Base-by-base conservation (phyloP, 2,797 vertebrate genomes). In the Pangasius macronema region DNA sequence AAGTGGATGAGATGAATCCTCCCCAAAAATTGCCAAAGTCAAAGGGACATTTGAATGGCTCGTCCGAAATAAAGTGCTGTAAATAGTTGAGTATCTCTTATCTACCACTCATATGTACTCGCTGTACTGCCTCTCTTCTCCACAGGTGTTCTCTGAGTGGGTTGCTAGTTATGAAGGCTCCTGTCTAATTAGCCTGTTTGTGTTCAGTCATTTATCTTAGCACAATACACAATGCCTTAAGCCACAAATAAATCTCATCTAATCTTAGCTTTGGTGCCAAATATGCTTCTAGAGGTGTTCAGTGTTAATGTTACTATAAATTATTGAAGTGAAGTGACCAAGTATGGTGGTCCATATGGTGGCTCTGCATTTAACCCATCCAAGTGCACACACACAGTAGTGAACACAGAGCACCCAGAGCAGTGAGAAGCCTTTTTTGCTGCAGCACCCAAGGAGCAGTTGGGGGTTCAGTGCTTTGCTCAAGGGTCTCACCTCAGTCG, bases 161-260 rank as follows among this genome's bases (percentile, higher is more conserved):
- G 46, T 42, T 89, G 82, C 65, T 81, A 39, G 76, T 75, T 57
- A 63, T 82, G 57, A 87, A 84, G 55, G 51, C 85, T 77, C 68
- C 49, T 80, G 42, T 49, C 49, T 87, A 89, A 87, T 87, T 82
- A 84, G 65, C 82, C 82, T 84, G 85, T 87, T 86, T 89, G 87
- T 61, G 33, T 72, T 85, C 46, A 73, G 73, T 84, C 83, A 73
- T 82, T 85, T 65, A 82, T 85, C 83, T 79, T 33, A 49, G 53
- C 53, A 42, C 81, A 80, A 85, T 79, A 51, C 39, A 13, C 83
- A 53, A 57, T n/a, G 87, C 55, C 83, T 85, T 57, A 84, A 84
- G 82, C 82, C 42, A 55, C 72, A 63, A 27, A 83, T 84, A 49
- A 65, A 68, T 70, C 46, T 33, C 57, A 36, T 27, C 81, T 49